Evolutionary conservation across 2,797 vertebrate species (phyloP).

Genomic region (Bovichtus variegatus): DNA sequence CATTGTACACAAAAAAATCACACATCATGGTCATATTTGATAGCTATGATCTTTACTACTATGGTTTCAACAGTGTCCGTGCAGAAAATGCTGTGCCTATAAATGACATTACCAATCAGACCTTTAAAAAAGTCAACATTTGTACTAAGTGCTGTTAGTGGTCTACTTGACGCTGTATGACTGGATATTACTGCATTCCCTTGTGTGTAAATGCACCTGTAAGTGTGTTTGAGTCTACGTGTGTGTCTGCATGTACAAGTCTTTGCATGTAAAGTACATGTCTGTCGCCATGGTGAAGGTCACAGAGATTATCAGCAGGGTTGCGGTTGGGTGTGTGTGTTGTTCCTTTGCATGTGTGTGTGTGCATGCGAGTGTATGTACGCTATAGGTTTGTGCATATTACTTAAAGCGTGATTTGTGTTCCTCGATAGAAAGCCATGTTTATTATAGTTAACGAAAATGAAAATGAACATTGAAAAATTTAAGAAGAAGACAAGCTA

Average conservation of each 20-base stretch:
- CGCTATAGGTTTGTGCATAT: background rate
- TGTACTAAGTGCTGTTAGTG: background rate
- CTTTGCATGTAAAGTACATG: conserved; percentile 4
- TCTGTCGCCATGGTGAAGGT: conserved; percentile 31
- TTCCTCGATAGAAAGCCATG: background rate
- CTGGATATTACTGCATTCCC: background rate
- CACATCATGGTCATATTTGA: background rate
- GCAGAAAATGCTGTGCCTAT: background rate
- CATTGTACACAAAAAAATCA: background rate
- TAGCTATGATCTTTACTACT: background rate
- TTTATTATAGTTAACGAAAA: no score
- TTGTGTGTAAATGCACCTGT: conserved; percentile 8
- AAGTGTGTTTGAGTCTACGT: conserved; percentile 14
- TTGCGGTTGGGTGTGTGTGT: conserved; percentile 12
- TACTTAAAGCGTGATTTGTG: background rate
- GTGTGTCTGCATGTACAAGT: conserved; percentile 7
- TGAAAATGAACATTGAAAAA: no score
- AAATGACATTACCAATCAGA: background rate
- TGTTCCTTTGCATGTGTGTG: background rate
- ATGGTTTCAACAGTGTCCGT: background rate
- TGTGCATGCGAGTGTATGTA: background rate
- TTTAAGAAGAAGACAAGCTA: no score
- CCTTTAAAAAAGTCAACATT: conserved; percentile 5
- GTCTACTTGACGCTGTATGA: background rate
- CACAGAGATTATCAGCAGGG: conserved; percentile 28